phyloP scores from a whole-genome alignment of 2,888 invertebrate genomes.

The Miltochrista miniata region DNA sequence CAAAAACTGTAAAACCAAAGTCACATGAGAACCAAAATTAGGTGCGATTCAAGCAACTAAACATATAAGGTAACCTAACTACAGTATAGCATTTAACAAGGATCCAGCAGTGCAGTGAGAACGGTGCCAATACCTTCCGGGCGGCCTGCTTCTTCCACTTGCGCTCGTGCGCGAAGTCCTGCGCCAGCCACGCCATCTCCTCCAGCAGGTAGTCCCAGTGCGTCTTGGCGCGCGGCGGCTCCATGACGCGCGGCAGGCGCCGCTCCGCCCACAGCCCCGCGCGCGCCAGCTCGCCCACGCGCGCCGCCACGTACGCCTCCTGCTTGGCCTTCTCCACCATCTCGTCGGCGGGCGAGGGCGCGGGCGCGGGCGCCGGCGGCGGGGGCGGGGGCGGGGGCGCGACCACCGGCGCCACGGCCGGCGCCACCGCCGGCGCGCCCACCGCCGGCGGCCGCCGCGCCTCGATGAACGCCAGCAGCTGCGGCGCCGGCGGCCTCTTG shows the following conservation, averaged over 20 bases:
- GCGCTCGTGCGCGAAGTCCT: slow-evolving; percentile 98
- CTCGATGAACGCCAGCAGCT: slow-evolving; percentile 89
- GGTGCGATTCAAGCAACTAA: too few relatives aligned
- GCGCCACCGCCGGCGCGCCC: slow-evolving; percentile 85
- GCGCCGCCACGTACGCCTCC: slow-evolving; percentile 97
- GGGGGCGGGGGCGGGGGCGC: slow-evolving; percentile 22
- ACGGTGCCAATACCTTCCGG: too few relatives aligned
- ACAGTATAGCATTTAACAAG: too few relatives aligned
- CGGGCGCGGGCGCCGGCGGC: slow-evolving; percentile 38
- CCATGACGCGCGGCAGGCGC: slow-evolving; percentile 95
- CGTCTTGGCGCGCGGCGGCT: slow-evolving; percentile 94
- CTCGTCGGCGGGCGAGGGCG: slow-evolving; percentile 65
- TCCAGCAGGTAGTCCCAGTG: slow-evolving; percentile 99
- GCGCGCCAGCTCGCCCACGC: slow-evolving; percentile 95
- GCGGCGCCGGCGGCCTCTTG: slow-evolving; percentile 90
- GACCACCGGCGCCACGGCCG: slow-evolving; percentile 81
- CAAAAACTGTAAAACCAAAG: too few relatives aligned
- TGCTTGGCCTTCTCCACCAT: slow-evolving; percentile 77
- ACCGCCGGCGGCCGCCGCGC: slow-evolving; percentile 86
- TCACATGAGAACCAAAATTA: too few relatives aligned
- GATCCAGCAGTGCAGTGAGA: too few relatives aligned
- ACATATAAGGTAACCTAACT: too few relatives aligned
- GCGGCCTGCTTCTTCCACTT: slow-evolving; percentile 99
- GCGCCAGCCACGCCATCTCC: slow-evolving; percentile 99
- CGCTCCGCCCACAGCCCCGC: slow-evolving; percentile 98